Base-by-base conservation (phyloP, 1,140 invertebrate species). In the Zaprionus tsacasi region DNA sequence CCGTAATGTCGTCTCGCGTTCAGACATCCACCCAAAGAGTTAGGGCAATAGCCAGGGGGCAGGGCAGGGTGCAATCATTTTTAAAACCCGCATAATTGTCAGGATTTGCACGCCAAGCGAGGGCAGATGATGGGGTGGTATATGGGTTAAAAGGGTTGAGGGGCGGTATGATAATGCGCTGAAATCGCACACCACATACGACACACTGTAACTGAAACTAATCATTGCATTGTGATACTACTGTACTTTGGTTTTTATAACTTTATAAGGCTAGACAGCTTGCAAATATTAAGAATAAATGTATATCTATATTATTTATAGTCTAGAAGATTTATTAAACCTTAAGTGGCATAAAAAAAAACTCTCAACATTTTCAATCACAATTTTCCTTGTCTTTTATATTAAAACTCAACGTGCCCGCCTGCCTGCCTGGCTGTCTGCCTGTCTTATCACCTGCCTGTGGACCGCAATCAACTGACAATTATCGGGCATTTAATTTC, bases 41-140 rank as follows among this genome's bases (percentile, higher is more conserved):
- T 87, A 83, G 67, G 74, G 83, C 82, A 88, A 88, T 87, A 87
- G 83, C 83, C 83, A 55, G 52, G 72, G 83, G 82, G 70, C 83
- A 58, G 40, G 35, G 75, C 81, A 17, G 21, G 21, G 21, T 21
- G 21, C 45, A 85, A 86, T 86, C 72, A 77, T 80, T 87, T 87
- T 78, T 60, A 88, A 86, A 88, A 89, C 85, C 83, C 83, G 83
- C 85, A 88, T 88, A 88, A 88, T 88, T 88, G 83, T 89, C 83
- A 70, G 81, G 83, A 88, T 88, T 88, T 88, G 83, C 83, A 88
- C 83, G 85, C 85, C 85, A 68, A 68, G 10, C 58, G 54, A 70
- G 58, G 50, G 61, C 45, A 21, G 21, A 21, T 21, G 45, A 11
- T 25, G 33, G 63, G 45, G 36, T 54, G 65, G 13, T 48, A 50